Conservation (phyloP, 2,888 invertebrate species). For the Acrobasis suavella region DNA sequence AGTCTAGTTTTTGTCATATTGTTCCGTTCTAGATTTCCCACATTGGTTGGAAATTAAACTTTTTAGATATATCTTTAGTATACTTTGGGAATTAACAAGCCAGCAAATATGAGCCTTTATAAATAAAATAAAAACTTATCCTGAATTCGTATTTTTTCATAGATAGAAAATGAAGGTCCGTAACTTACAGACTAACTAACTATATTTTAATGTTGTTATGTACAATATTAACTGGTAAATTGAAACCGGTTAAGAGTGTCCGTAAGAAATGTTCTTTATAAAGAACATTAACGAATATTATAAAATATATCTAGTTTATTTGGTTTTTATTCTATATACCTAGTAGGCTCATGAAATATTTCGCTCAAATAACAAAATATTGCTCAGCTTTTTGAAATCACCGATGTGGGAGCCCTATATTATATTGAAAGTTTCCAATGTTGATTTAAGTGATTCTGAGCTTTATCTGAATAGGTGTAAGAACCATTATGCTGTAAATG, state of each 20-base stretch:
- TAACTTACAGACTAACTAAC: no score
- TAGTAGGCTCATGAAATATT: not conserved
- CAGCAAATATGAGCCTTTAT: no score
- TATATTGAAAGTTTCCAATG: not conserved
- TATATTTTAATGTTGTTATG: no score
- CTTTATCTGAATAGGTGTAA: conserved; percentile 15
- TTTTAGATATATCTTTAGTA: not conserved
- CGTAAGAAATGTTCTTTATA: no score
- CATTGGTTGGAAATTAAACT: not conserved
- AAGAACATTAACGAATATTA: no score
- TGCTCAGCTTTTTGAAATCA: not conserved
- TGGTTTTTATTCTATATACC: not conserved
- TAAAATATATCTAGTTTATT: no score
- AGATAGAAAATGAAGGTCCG: no score
- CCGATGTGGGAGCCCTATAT: not conserved
- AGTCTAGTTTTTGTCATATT: not conserved
- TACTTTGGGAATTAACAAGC: no score
- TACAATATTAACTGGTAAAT: no score
- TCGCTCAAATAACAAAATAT: conserved; percentile 1
- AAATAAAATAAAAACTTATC: no score
- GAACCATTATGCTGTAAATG: conserved; percentile 15
- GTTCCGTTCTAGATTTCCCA: not conserved
- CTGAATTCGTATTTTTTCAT: no score
- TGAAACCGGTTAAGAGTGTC: no score
- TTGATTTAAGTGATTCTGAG: conserved; percentile 8